These are phyloP conservation scores for Phocides pigmalion DNA, from an alignment of 1,140 invertebrate species.

Conservation along the genomic window DNA sequence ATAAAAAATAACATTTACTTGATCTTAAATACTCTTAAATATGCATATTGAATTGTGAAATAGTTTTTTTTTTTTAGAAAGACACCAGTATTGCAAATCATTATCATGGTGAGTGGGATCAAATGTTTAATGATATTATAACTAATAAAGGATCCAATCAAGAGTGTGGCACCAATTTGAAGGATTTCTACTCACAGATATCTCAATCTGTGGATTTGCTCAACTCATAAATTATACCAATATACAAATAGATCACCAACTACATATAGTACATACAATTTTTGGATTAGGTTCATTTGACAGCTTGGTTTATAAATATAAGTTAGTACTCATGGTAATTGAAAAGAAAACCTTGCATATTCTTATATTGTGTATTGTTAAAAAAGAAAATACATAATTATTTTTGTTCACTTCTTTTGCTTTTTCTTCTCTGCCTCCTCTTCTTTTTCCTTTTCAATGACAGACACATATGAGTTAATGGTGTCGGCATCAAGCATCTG, in stretches of 20 bases:
- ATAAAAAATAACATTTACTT: too few relatives aligned
- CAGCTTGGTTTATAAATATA: too few relatives aligned
- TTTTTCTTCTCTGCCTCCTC: conserved; percentile 99
- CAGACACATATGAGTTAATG: conserved; percentile 95
- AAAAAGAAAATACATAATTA: conserved; percentile 57
- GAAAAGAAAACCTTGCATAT: conserved; percentile 30
- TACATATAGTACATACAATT: too few relatives aligned
- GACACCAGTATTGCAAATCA: conserved; percentile 58
- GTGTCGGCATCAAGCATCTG: conserved; percentile 96
- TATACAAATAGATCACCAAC: too few relatives aligned
- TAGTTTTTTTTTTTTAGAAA: conserved; percentile 51
- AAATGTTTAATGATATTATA: conserved; percentile 79
- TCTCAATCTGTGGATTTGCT: conserved; percentile 76
- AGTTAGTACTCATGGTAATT: too few relatives aligned
- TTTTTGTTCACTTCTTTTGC: conserved; percentile 90
- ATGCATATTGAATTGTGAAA: too few relatives aligned
- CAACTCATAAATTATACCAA: conserved; percentile 56
- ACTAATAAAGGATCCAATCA: conserved; percentile 64
- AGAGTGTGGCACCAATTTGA: conserved; percentile 74
- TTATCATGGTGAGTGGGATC: conserved; percentile 78
- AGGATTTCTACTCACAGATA: conserved; percentile 78
- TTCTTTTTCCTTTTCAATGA: conserved; percentile 99
- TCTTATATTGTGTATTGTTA: conserved; percentile 61
- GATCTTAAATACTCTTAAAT: too few relatives aligned
- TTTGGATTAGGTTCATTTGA: too few relatives aligned